A percentile compares a stretch with the other conserved stretches of the same genome.
phyloP scores from a whole-genome alignment of 2,797 vertebrate genomes.

The Scolopax bukidnonensis region DNA sequence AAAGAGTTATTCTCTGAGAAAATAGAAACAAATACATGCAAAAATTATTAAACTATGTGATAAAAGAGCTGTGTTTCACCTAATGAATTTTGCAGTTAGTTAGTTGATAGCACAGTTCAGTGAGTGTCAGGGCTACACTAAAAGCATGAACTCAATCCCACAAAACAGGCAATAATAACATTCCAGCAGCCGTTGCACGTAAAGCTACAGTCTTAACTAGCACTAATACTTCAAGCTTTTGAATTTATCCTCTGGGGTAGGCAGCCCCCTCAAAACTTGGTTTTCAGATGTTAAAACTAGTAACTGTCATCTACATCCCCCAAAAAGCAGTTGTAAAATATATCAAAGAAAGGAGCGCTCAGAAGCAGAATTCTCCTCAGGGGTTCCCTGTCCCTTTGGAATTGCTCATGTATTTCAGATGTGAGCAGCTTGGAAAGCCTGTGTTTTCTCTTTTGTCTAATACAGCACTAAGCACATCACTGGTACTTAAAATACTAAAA shows the following conservation, averaged over 20 bases:
- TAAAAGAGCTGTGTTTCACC: neutral
- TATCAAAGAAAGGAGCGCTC: slow-evolving; percentile 32
- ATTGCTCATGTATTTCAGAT: neutral
- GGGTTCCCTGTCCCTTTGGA: neutral
- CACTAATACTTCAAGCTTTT: neutral
- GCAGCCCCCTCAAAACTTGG: slow-evolving; percentile 11
- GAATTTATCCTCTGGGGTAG: slow-evolving; percentile 39
- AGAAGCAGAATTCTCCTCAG: slow-evolving; percentile 39
- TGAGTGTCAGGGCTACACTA: neutral
- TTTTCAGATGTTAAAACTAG: slow-evolving; percentile 12
- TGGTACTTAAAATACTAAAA: neutral
- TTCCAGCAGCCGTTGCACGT: neutral
- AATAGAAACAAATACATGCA: neutral
- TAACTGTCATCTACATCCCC: slow-evolving; percentile 15
- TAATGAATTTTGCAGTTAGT: neutral
- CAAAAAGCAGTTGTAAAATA: neutral
- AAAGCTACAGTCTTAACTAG: neutral
- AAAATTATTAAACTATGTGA: neutral
- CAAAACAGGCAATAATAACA: neutral
- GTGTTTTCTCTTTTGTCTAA: neutral
- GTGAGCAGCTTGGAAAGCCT: neutral
- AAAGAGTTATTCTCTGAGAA: neutral
- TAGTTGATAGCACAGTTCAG: neutral
- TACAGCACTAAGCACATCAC: neutral
- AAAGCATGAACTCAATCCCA: neutral